Evolutionary conservation across 2,797 vertebrate species (phyloP).

Genomic region (Tragelaphus eurycerus): DNA sequence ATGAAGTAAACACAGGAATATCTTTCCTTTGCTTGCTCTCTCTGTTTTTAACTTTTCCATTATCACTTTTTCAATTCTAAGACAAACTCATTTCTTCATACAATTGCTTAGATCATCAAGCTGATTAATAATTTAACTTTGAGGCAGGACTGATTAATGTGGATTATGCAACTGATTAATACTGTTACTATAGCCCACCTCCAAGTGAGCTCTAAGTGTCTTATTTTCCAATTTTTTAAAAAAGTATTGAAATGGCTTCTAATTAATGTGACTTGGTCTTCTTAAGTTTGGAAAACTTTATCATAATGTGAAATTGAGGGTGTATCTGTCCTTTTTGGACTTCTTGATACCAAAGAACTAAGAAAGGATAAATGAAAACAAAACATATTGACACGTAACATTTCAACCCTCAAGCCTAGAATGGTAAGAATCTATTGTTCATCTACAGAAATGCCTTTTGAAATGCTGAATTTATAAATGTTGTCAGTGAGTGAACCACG

Average conservation of each 20-base stretch:
- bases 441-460: not conserved
- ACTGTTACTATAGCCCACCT: conserved; percentile 74
- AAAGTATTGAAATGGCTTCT: conserved; percentile 74
- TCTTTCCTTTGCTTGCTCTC: not conserved
- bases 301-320: not conserved
- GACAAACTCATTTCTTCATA: conserved; percentile 75
- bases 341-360: not conserved
- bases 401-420: not conserved
- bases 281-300: conserved; percentile 48
- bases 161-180: conserved; percentile 82
- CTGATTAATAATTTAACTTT: conserved; percentile 78
- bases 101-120: conserved; percentile 78
- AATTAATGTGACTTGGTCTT: conserved; percentile 67
- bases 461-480: not conserved
- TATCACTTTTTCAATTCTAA: conserved; percentile 76
- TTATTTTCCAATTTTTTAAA: conserved; percentile 65
- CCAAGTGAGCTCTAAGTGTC: conserved; percentile 63
- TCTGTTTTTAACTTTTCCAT: conserved; percentile 48
- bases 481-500: not conserved
- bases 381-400: not conserved
- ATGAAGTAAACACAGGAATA: not conserved
- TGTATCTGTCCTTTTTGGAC: not conserved
- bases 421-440: not conserved
- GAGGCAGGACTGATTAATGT: conserved; percentile 80
- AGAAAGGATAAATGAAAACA: not conserved